Evolutionary conservation across 2,797 vertebrate genomes (phyloP).

Genomic region (Gouania willdenowi): DNA sequence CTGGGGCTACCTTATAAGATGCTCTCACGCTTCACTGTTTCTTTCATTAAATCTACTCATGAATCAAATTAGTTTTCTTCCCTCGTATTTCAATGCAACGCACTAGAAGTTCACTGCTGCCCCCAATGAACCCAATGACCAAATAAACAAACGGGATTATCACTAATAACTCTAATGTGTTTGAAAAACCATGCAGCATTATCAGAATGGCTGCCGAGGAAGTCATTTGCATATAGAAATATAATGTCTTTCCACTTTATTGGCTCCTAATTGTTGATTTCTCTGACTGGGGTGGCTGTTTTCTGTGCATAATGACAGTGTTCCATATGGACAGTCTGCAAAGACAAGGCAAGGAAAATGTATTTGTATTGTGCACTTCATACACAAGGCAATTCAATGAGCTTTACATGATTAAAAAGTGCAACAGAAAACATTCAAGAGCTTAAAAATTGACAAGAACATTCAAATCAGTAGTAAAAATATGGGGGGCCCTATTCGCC

Average conservation of each 20-base stretch:
- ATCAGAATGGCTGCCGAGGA: slow-evolving; percentile 31
- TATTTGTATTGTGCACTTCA: too few relatives aligned
- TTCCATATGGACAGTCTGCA: slow-evolving; percentile 26
- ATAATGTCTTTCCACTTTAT: slow-evolving; percentile 62
- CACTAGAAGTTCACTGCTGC: slow-evolving; percentile 1
- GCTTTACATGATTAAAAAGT: too few relatives aligned
- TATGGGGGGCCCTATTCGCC: too few relatives aligned
- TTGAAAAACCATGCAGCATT: slow-evolving; percentile 17
- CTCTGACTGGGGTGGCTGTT: slow-evolving; percentile 43
- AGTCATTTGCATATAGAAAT: slow-evolving; percentile 55
- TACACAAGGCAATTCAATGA: too few relatives aligned
- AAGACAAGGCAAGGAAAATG: too few relatives aligned
- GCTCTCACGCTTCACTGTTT: slow-evolving; percentile 65
- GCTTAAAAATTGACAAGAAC: too few relatives aligned
- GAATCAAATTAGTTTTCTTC: slow-evolving; percentile 72
- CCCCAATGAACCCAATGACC: slow-evolving; percentile 31
- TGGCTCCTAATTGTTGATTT: slow-evolving; percentile 59
- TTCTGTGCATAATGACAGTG: slow-evolving; percentile 51
- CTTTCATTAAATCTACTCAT: slow-evolving; percentile 74
- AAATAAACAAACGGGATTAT: slow-evolving; percentile 37
- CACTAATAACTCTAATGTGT: slow-evolving; percentile 23
- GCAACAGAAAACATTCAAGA: too few relatives aligned
- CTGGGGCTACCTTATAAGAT: slow-evolving; percentile 56
- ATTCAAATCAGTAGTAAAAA: too few relatives aligned
- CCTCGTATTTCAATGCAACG: slow-evolving; percentile 31